Conservation (phyloP, 2,797 vertebrate genomes). For the Phrynocephalus vlangalii region DNA sequence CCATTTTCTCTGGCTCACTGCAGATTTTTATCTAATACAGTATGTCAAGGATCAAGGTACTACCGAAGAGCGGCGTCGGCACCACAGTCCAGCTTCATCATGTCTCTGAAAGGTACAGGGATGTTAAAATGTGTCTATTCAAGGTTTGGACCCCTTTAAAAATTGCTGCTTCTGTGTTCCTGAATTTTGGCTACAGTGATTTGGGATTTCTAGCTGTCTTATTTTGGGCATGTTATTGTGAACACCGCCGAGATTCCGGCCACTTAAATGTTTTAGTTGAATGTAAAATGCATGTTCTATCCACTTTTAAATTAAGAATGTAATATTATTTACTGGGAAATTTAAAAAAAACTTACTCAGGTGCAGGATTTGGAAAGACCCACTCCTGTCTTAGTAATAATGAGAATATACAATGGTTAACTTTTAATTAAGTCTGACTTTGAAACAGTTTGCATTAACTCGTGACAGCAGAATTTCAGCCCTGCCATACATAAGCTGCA, state of each 20-base stretch:
- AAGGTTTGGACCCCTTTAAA: constrained; percentile 26
- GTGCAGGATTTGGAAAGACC: constrained; percentile 9
- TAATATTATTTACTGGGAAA: constrained; percentile 50
- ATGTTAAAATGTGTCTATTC: constrained; percentile 33
- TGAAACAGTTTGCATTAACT: not conserved
- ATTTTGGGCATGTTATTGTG: not conserved
- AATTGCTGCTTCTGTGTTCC: constrained; percentile 9
- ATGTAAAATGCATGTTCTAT: constrained; percentile 63
- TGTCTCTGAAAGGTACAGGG: constrained; percentile 28
- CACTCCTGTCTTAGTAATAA: constrained; percentile 17
- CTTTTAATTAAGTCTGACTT: not conserved
- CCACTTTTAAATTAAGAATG: constrained; percentile 8
- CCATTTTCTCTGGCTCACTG: constrained; percentile 55
- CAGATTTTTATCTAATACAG: constrained; percentile 44
- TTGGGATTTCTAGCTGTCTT: constrained; percentile 13
- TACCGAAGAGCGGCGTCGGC: constrained; percentile 11
- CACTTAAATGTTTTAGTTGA: constrained; percentile 39
- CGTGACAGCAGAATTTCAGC: constrained; percentile 16
- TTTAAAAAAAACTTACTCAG: constrained; percentile 44
- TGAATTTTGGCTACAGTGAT: constrained; percentile 24
- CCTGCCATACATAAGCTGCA: not conserved
- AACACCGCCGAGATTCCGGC: constrained; percentile 36
- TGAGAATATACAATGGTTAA: not conserved
- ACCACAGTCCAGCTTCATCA: constrained; percentile 45
- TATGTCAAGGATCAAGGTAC: constrained; percentile 52